These are phyloP conservation scores for Hydrophis major DNA, from an alignment of 2,797 vertebrate species.

Conservation along the genomic window DNA sequence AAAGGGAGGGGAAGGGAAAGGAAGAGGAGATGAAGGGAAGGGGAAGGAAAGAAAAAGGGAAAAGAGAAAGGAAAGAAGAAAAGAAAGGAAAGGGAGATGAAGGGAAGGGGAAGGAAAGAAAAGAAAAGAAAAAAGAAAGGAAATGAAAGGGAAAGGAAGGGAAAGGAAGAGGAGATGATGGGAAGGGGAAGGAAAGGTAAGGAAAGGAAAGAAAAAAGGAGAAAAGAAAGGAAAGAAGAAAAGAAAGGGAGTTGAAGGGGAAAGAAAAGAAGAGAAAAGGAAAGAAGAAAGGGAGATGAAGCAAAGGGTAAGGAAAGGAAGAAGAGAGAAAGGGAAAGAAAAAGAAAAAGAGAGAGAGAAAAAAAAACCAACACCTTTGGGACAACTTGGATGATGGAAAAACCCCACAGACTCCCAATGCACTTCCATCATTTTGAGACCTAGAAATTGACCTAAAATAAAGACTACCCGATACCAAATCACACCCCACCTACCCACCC, in stretches of 20 bases:
- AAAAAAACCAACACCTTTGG: background rate
- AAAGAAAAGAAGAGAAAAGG: too few species aligned
- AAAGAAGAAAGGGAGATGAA: too few species aligned
- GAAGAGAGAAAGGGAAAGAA: fast-evolving
- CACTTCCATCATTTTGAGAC: background rate
- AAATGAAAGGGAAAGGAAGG: too few species aligned
- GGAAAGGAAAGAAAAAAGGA: too few species aligned
- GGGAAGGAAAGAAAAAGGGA: background rate
- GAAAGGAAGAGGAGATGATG: too few species aligned
- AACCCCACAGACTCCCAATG: background rate
- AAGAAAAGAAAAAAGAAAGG: too few species aligned
- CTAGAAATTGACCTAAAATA: background rate
- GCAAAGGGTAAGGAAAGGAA: too few species aligned
- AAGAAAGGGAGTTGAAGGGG: too few species aligned
- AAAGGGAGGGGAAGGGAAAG: background rate
- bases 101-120: background rate
- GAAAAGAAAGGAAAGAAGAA: fast-evolving
- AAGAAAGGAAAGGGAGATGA: too few species aligned
- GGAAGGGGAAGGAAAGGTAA: too few species aligned
- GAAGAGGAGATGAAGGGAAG: too few species aligned
- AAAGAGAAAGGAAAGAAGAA: background rate
- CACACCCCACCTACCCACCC: background rate
- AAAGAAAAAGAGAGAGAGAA: too few species aligned
- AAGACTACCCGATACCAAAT: background rate
- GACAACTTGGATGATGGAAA: background rate